Base-by-base conservation (phyloP, 1,140 invertebrate genomes). In the Lepidurus apus region DNA sequence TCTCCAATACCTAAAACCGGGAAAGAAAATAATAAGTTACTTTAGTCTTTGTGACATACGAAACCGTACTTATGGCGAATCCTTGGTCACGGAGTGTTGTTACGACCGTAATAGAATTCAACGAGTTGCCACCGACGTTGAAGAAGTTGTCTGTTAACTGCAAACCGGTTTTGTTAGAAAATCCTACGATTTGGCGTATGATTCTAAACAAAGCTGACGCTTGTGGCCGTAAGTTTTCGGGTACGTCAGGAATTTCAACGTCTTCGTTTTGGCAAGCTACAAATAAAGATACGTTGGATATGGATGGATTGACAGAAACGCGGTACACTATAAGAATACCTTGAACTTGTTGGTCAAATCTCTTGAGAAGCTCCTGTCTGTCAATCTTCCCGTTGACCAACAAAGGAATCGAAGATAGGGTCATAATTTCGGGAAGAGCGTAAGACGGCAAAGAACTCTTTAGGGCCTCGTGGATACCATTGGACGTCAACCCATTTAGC, bases 331-430 rank as follows among this genome's bases (percentile, higher is more conserved):
- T 34, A n/a, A 77, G 47, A 24, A 75, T 42, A 43, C 77, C 24
- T 21, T 76, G 26, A 34, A 77, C 78, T 8, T 79, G 26, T 91
- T 80, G 75, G 42, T 81, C 91, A 79, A 93, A 94, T 80, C 87
- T 87, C 81, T 90, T 90, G 53, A 95, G 84, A 42, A 95, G 84
- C 0, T 87, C 84, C 83, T 95, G 93, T 78, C 93, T 87, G 84
- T 96, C 93, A 10, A 91, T 90, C 87, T 95, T 96, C 7, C 93
- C 93, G 84, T 95, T 96, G 0, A 92, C 91, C 10, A 95, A 84
- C 5, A 93, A 85, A 0, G 93, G 94, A 79, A 95, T 89, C 7
- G 53, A 65, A 65, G 53, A 7, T 65, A 65, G 17, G 4, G 21
- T 65, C 53, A 65, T 65, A 65, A 65, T 3, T 17, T 65, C 53